phyloP scores from a whole-genome alignment of 2,888 invertebrate genomes.

The Reticulitermes lucifugus region DNA sequence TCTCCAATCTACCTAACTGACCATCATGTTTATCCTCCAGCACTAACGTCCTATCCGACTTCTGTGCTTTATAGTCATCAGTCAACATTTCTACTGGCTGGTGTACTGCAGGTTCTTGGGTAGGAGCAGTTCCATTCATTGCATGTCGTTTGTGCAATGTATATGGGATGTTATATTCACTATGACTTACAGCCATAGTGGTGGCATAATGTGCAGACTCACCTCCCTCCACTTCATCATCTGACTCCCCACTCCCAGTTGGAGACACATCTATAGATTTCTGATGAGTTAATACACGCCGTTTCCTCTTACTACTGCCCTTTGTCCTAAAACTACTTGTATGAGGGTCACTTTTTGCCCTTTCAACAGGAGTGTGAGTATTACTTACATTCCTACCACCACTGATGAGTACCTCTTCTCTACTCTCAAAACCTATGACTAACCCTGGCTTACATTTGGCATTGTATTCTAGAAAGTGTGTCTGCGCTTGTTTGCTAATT shows the following conservation, averaged over 20 bases:
- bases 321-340: constrained; percentile 65
- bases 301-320: constrained; percentile 69
- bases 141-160: constrained; percentile 86
- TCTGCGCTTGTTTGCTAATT: constrained; percentile 40
- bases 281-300: constrained; percentile 85
- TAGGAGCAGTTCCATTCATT: constrained; percentile 83
- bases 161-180: constrained; percentile 83
- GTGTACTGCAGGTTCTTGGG: constrained; percentile 48
- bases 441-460: constrained; percentile 58
- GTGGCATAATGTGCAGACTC: constrained; percentile 63
- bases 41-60: not conserved
- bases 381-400: not conserved
- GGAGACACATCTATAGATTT: constrained; percentile 88
- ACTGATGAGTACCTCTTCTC: constrained; percentile 40
- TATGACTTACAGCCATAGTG: constrained; percentile 65
- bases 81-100: constrained; percentile 30
- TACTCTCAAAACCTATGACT: constrained; percentile 61
- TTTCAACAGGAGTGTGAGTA: constrained; percentile 79
- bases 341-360: constrained; percentile 90
- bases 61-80: constrained; percentile 36
- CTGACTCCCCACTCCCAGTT: constrained; percentile 84
- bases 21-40: not conserved
- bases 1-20: not conserved
- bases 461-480: constrained; percentile 51
- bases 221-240: constrained; percentile 68